A percentile compares a stretch with the other conserved stretches of the same genome.
Conservation (phyloP, 2,113 vertebrate genomes). For the rabbit (Oryctolagus cuniculus) region mOryCun1.1 NC_091452.1:17055501-17056000, state of each 20-base stretch:
- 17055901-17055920: too few species aligned
- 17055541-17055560: background rate
- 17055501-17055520: background rate
- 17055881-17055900: too few species aligned
- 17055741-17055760: constrained; percentile 9
- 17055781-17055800: background rate
- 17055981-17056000: too few species aligned
- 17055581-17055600: background rate
- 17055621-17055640: background rate
- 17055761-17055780: background rate
- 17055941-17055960: too few species aligned
- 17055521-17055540: background rate
- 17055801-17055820: background rate
- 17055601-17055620: background rate
- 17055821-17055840: background rate
- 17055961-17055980: too few species aligned
- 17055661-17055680: background rate
- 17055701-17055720: background rate
- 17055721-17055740: background rate
- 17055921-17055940: too few species aligned
- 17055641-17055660: background rate
- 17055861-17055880: background rate
- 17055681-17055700: background rate
- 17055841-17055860: background rate
- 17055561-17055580: background rate